phyloP scores from a whole-genome alignment of 2,888 invertebrate genomes.

The Drosophila subsilvestris region DNA sequence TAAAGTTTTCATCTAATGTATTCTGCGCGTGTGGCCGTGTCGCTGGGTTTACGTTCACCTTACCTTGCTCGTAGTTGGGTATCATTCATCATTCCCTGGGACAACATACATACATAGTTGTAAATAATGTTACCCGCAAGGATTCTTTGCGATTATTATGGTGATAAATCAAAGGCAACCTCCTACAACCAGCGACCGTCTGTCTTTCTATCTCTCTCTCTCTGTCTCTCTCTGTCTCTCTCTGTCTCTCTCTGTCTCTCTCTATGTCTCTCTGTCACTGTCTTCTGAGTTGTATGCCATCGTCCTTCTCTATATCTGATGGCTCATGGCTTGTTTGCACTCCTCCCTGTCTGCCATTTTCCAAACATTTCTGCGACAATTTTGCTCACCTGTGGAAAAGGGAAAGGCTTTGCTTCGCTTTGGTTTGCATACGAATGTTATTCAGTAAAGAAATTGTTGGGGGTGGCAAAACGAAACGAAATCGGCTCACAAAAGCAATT shows the following conservation, averaged over 20 bases:
- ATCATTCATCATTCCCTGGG: conserved; percentile 76
- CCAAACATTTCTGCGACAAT: conserved; percentile 28
- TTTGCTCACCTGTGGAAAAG: conserved; percentile 32
- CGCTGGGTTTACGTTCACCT: too few relatives aligned
- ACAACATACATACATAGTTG: conserved; percentile 74
- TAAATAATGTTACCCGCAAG: conserved; percentile 80
- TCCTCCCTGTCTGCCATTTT: neutral
- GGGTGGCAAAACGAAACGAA: too few relatives aligned
- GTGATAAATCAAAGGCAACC: conserved; percentile 76
- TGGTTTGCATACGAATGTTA: neutral
- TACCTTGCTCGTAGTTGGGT: conserved; percentile 38
- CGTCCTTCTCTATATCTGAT: neutral
- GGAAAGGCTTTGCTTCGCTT: neutral
- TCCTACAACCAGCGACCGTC: neutral
- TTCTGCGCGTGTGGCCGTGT: neutral
- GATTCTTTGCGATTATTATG: conserved; percentile 77
- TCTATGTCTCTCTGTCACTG: neutral
- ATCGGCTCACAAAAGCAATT: conserved; percentile 1
- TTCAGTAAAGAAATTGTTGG: conserved; percentile 2
- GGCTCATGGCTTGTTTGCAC: neutral
- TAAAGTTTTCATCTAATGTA: neutral
- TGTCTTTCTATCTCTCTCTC: neutral
- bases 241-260: neutral
- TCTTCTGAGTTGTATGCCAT: conserved; percentile 1
- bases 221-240: neutral